A percentile compares a stretch with the other conserved stretches of the same genome.
Conservation (phyloP, 2,797 vertebrate species). For the Sebastes diaconus region DNA sequence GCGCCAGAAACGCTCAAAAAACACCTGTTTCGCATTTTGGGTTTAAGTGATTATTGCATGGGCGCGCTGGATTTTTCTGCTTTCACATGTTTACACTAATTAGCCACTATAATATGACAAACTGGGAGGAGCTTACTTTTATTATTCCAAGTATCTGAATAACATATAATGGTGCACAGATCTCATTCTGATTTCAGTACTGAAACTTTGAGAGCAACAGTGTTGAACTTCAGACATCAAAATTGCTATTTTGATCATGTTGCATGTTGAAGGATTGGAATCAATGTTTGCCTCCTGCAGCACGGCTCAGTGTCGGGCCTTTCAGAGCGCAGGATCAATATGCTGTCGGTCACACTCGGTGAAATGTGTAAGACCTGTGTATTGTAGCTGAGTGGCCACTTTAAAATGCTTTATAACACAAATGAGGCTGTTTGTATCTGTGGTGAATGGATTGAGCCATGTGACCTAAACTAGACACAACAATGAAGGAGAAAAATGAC, state of each 20-base stretch:
- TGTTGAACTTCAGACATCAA: neutral
- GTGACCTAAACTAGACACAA: neutral
- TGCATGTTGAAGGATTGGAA: neutral
- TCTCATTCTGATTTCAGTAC: neutral
- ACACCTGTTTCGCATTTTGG: constrained; percentile 42
- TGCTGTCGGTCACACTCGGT: neutral
- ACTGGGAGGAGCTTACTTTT: neutral
- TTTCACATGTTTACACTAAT: constrained; percentile 11
- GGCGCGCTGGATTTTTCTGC: neutral
- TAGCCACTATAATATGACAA: neutral
- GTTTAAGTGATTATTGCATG: constrained; percentile 21
- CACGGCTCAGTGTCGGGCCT: neutral
- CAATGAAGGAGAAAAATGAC: neutral
- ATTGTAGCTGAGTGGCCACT: neutral
- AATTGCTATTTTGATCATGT: neutral
- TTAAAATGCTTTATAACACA: neutral
- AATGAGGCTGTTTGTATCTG: neutral
- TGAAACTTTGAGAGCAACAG: neutral
- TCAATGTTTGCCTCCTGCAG: neutral
- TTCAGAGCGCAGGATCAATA: constrained; percentile 27
- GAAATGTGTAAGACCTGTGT: neutral
- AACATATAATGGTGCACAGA: neutral
- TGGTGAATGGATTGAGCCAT: neutral
- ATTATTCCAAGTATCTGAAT: neutral
- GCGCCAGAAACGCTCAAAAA: constrained; percentile 26